A percentile compares a stretch with the other conserved stretches of the same genome.
Conservation (phyloP, 2,113 vertebrate genomes). For the Polypterus bichir region DNA sequence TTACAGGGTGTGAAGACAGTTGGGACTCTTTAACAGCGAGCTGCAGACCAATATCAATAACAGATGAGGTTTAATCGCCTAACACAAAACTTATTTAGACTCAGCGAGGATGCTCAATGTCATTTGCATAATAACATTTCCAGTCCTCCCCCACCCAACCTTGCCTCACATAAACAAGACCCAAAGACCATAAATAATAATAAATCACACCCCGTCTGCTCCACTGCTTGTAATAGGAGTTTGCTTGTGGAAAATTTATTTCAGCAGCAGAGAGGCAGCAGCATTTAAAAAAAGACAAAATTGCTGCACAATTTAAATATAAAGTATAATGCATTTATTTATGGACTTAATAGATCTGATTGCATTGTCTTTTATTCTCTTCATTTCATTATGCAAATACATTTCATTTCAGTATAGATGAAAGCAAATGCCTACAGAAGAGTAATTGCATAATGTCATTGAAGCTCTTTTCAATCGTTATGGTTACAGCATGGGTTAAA, state of each 20-base stretch:
- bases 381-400: no score
- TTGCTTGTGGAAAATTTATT: slow-evolving; percentile 64
- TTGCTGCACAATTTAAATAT: no score
- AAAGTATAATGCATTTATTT: no score
- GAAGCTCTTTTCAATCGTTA: no score
- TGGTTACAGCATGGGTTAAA: no score
- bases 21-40: slow-evolving; percentile 81
- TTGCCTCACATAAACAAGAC: slow-evolving; percentile 68
- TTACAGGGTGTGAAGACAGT: slow-evolving; percentile 79
- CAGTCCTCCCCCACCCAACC: slow-evolving; percentile 62
- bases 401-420: no score
- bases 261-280: slow-evolving; percentile 58
- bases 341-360: no score
- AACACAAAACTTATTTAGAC: slow-evolving; percentile 82
- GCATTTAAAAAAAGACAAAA: slow-evolving; percentile 44
- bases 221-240: slow-evolving; percentile 57
- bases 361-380: no score
- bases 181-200: slow-evolving; percentile 69
- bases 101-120: slow-evolving; percentile 66
- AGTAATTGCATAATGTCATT: no score
- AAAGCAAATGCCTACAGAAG: no score
- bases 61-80: slow-evolving; percentile 94
- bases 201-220: slow-evolving; percentile 61
- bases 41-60: slow-evolving; percentile 95
- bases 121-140: slow-evolving; percentile 99